Conservation (phyloP, 2,113 vertebrate species). For the Riparia riparia region DNA sequence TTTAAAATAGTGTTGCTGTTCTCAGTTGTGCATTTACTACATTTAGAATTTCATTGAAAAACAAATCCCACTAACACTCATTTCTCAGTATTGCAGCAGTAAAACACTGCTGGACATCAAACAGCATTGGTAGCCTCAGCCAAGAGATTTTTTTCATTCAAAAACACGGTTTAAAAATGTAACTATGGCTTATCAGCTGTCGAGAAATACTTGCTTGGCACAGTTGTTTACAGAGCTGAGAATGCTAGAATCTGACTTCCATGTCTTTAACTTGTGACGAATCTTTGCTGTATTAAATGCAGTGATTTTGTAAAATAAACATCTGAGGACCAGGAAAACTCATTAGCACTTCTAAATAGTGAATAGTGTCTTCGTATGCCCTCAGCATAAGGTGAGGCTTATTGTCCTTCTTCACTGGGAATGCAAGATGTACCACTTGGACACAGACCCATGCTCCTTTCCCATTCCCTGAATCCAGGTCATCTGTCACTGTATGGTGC, state of each 20-base stretch:
- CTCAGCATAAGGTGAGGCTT: neutral
- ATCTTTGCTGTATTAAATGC: neutral
- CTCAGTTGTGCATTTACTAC: constrained; percentile 59
- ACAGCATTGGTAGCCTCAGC: neutral
- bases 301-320: neutral
- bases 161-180: neutral
- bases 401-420: neutral
- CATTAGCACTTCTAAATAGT: neutral
- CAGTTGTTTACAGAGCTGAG: neutral
- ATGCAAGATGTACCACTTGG: neutral
- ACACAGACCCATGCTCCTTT: neutral
- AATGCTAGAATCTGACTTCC: neutral
- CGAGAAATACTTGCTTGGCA: neutral
- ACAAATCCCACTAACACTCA: neutral
- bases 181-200: neutral
- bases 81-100: neutral
- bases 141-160: neutral
- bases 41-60: constrained; percentile 67
- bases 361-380: neutral
- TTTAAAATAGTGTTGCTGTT: constrained; percentile 68
- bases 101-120: neutral
- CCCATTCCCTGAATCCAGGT: neutral
- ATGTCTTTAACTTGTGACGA: neutral
- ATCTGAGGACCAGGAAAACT: neutral
- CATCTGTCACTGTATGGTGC: neutral